Evolutionary conservation across 37 sponge, comb jelly and placozoan species (phyloP).

Genomic region (Ianthella basta): DNA sequence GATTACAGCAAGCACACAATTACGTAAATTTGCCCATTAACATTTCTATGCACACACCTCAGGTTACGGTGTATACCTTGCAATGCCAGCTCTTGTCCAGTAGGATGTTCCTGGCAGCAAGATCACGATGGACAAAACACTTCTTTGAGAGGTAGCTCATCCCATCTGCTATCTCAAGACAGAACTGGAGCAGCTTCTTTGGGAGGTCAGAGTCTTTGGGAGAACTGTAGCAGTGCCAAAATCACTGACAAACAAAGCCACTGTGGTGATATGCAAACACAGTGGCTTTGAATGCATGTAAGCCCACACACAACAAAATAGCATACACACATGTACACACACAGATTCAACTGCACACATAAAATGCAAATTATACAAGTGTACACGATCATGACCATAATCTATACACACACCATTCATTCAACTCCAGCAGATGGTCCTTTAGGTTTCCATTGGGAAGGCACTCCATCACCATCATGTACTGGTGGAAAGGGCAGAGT

Average conservation of each 20-base stretch:
- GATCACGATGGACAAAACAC: slow-evolving; percentile 19
- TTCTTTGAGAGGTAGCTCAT: slow-evolving; percentile 19
- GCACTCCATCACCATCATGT: slow-evolving; percentile 18
- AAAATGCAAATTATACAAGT: too few relatives aligned
- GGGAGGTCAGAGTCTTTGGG: not conserved
- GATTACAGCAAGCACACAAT: not conserved
- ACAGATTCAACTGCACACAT: too few relatives aligned
- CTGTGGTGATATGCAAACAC: not conserved
- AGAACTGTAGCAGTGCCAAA: too few relatives aligned
- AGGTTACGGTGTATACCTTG: too few relatives aligned
- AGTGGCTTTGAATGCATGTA: not conserved
- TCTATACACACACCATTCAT: not conserved
- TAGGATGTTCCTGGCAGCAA: slow-evolving; percentile 39
- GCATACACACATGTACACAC: too few relatives aligned
- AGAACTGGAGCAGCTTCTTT: not conserved
- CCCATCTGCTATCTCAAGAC: not conserved
- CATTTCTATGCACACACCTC: not conserved
- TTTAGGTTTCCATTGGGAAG: not conserved
- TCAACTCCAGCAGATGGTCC: not conserved
- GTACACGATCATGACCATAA: too few relatives aligned
- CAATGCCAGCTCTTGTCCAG: slow-evolving; percentile 22
- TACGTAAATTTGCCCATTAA: not conserved
- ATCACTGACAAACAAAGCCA: not conserved
- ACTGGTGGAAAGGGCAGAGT: not conserved
- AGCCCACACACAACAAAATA: not conserved